A percentile compares a stretch with the other conserved stretches of the same genome.
These are phyloP conservation scores for Cygnus buccinator DNA, from an alignment of 2,113 vertebrate species.

Conservation along the genomic window DNA sequence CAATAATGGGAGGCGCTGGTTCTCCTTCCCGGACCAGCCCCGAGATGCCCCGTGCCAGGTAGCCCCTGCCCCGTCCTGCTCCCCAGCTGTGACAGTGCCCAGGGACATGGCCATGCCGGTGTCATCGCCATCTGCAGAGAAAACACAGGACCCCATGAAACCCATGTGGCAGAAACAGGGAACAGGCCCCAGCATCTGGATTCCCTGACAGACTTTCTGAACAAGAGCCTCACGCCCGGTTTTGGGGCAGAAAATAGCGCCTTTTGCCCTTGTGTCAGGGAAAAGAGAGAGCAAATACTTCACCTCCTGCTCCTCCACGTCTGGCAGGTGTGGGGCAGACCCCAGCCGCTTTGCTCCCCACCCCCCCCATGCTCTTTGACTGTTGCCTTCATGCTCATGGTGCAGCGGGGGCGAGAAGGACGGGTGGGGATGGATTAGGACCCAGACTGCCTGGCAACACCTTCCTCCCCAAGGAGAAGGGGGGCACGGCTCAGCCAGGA, in stretches of 20 bases:
- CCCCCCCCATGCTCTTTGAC: neutral
- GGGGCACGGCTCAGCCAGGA: neutral
- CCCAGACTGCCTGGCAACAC: conserved; percentile 1
- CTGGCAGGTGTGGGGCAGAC: neutral
- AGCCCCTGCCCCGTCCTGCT: conserved; percentile 76
- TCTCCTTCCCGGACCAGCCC: neutral
- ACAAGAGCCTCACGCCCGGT: neutral
- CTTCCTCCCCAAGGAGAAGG: neutral
- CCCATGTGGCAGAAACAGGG: neutral
- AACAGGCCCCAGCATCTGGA: neutral
- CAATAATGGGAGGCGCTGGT: neutral
- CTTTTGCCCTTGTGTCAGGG: neutral
- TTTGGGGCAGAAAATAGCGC: neutral
- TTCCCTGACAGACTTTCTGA: neutral
- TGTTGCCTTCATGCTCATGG: neutral
- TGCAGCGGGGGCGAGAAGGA: neutral
- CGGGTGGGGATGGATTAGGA: neutral
- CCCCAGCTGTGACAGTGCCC: conserved; percentile 82
- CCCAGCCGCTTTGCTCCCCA: neutral
- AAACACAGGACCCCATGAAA: neutral
- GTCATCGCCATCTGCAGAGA: conserved; percentile 79
- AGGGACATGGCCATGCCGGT: conserved; percentile 84
- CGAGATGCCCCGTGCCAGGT: neutral
- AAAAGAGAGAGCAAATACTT: neutral
- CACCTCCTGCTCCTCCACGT: rapidly evolving